A percentile compares a stretch with the other conserved stretches of the same genome.
Evolutionary conservation across 2,888 invertebrate genomes (phyloP).

Genomic region (Parnassius glacialis): DNA sequence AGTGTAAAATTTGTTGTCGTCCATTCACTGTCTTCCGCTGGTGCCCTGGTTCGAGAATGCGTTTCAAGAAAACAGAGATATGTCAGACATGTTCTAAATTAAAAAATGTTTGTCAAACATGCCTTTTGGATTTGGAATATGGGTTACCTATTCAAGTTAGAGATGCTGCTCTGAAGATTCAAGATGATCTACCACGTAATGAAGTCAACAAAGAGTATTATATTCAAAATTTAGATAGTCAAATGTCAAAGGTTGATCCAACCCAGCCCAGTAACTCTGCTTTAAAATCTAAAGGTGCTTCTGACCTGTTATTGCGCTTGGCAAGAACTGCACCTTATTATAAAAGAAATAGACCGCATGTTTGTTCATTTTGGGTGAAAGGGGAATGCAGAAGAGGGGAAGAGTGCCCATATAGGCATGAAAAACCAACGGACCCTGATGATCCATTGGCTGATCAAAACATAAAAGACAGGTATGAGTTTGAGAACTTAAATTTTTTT

Average conservation of each 20-base stretch:
- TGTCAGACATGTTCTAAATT: conserved; percentile 97
- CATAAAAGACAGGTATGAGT: conserved; percentile 88
- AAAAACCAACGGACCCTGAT: conserved; percentile 98
- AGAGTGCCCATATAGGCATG: conserved; percentile 97
- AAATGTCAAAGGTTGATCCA: conserved; percentile 78
- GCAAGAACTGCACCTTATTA: conserved; percentile 97
- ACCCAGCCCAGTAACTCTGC: conserved; percentile 82
- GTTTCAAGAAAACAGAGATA: conserved; percentile 97
- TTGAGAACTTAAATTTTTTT: too few species aligned
- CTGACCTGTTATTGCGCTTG: conserved; percentile 91
- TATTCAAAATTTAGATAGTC: conserved; percentile 93
- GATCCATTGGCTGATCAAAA: conserved; percentile 98
- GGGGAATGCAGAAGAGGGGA: conserved; percentile 97
- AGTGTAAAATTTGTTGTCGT: conserved; percentile 96
- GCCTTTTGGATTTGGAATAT: conserved; percentile 95
- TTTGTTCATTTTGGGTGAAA: conserved; percentile 99
- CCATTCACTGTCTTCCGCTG: conserved; percentile 98
- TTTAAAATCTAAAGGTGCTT: conserved; percentile 87
- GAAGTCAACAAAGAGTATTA: conserved; percentile 98
- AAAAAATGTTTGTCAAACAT: conserved; percentile 98
- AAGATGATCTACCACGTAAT: conserved; percentile 94
- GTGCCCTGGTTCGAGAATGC: conserved; percentile 97
- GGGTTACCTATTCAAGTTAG: conserved; percentile 93
- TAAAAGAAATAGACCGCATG: conserved; percentile 96
- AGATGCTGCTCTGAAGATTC: conserved; percentile 93